A percentile compares a stretch with the other conserved stretches of the same genome.
Conservation (phyloP, 2,888 invertebrate genomes). For the Brachyptera putata region DNA sequence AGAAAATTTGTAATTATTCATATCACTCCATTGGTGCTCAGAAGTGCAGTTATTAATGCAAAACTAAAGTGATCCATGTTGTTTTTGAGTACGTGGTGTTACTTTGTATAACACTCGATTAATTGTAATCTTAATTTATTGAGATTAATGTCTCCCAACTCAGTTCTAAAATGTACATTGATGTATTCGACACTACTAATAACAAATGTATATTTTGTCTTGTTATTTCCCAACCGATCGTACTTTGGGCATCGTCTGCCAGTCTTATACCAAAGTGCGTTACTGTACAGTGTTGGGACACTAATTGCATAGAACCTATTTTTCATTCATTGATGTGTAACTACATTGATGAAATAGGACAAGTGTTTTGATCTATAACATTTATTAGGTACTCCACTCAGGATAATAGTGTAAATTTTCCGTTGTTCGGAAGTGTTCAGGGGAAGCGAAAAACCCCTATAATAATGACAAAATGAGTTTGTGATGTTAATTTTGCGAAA, state of each 20-base stretch:
- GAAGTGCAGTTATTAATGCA: too few species aligned
- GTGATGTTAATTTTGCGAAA: not conserved
- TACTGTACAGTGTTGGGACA: not conserved
- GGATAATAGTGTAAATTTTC: slow-evolving; percentile 8
- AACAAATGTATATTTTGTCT: too few species aligned
- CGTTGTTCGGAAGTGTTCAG: slow-evolving; percentile 7
- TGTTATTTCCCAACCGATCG: not conserved
- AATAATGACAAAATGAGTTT: not conserved
- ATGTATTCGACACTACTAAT: too few species aligned
- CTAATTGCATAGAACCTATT: not conserved
- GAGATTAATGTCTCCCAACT: too few species aligned
- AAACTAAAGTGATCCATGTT: too few species aligned
- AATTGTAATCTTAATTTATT: too few species aligned
- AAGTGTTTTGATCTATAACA: not conserved
- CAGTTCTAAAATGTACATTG: too few species aligned
- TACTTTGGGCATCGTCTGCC: not conserved
- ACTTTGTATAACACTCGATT: too few species aligned
- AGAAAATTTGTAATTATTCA: too few species aligned
- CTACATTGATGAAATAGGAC: not conserved
- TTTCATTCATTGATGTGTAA: not conserved
- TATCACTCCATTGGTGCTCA: too few species aligned
- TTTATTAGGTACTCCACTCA: slow-evolving; percentile 1
- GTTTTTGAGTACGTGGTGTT: too few species aligned
- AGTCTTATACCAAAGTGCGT: too few species aligned
- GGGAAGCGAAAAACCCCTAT: slow-evolving; percentile 1